A percentile compares a stretch with the other conserved stretches of the same genome.
These are phyloP conservation scores for Pluvialis apricaria DNA, from an alignment of 2,113 vertebrate genomes.

Conservation along the genomic window DNA sequence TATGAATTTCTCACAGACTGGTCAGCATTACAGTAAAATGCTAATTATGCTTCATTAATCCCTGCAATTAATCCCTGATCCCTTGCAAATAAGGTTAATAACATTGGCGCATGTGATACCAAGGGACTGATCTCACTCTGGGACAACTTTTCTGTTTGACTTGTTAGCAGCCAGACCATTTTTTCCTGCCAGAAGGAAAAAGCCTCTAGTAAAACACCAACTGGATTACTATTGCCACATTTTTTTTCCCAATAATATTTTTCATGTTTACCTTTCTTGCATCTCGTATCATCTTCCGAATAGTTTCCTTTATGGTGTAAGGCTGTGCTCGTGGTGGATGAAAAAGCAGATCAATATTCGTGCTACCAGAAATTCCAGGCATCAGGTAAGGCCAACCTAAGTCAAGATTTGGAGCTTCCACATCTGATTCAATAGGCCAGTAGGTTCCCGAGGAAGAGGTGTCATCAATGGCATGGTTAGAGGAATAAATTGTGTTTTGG, in stretches of 20 bases:
- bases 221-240: not conserved
- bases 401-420: constrained; percentile 90
- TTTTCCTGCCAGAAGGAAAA: not conserved
- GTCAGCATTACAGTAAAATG: not conserved
- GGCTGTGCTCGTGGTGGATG: constrained; percentile 89
- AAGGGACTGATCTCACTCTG: not conserved
- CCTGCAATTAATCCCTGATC: not conserved
- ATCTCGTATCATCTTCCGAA: constrained; percentile 90
- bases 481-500: constrained; percentile 66
- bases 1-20: not conserved
- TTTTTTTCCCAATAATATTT: not conserved
- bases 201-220: not conserved
- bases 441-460: constrained; percentile 92
- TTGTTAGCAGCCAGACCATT: not conserved
- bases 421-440: constrained; percentile 92
- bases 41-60: not conserved
- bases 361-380: constrained; percentile 77
- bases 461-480: constrained; percentile 69
- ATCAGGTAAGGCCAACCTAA: constrained; percentile 90
- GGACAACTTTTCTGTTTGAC: not conserved
- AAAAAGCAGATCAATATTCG: constrained; percentile 89
- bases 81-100: not conserved
- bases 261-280: constrained; percentile 87
- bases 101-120: not conserved
- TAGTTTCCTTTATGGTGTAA: constrained; percentile 92